Evolutionary conservation across 2,113 vertebrate genomes (phyloP).

Genomic region (Rhinopomastus cyanomelas): DNA sequence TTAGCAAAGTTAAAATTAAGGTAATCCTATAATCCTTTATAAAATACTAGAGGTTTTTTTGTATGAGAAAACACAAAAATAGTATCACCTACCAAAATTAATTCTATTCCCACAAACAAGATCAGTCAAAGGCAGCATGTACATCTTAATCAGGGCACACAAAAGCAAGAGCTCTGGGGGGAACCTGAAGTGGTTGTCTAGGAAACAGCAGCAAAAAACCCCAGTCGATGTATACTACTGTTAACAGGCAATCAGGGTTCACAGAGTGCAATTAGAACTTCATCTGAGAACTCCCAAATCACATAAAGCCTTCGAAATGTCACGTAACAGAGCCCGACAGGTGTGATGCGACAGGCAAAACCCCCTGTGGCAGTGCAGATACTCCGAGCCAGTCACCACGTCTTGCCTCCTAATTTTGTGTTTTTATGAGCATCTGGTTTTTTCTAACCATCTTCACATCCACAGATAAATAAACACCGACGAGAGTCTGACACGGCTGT

Average conservation of each 20-base stretch:
- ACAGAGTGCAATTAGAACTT: not conserved
- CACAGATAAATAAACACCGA: not conserved
- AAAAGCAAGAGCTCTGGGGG: slow-evolving; percentile 37
- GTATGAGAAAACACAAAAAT: slow-evolving; percentile 44
- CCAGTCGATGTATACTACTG: slow-evolving; percentile 9
- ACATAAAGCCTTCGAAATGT: not conserved
- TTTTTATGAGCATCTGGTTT: not conserved
- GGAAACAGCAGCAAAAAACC: slow-evolving; percentile 36
- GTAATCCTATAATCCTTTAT: slow-evolving; percentile 38
- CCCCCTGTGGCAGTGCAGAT: not conserved
- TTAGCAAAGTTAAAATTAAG: slow-evolving; percentile 44
- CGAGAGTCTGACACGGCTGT: not conserved
- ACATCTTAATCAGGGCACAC: slow-evolving; percentile 25
- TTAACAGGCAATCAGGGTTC: slow-evolving; percentile 34
- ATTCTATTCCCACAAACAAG: slow-evolving; percentile 10
- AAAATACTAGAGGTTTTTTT: slow-evolving; percentile 34
- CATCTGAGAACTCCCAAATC: slow-evolving; percentile 2
- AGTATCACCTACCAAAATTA: slow-evolving; percentile 9
- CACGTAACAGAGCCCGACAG: not conserved
- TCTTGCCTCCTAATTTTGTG: not conserved
- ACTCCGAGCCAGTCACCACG: not conserved
- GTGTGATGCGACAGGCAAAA: not conserved
- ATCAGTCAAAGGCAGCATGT: slow-evolving; percentile 37
- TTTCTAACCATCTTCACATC: not conserved
- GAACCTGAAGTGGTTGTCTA: slow-evolving; percentile 50